Conservation (phyloP, 2,113 vertebrate genomes). For the Promerops cafer region DNA sequence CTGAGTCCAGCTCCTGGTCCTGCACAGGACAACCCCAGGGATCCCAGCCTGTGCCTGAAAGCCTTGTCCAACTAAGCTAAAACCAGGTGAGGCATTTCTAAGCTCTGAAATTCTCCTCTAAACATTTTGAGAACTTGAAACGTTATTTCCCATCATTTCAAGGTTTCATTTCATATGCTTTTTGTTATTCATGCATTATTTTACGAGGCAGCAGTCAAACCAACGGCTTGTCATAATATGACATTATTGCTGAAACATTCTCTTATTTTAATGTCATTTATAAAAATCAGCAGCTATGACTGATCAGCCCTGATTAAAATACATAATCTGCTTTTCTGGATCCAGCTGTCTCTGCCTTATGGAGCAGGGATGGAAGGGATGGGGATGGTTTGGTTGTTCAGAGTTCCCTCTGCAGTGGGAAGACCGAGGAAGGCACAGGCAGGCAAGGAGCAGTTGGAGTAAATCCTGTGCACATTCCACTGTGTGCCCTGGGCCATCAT, state of each 20-base stretch:
- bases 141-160: not conserved
- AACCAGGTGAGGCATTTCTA: not conserved
- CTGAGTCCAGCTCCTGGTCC: not conserved
- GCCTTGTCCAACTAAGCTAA: not conserved
- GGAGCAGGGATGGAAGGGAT: not conserved
- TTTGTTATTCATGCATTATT: constrained; percentile 17
- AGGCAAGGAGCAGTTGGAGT: fast-evolving
- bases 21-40: not conserved
- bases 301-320: constrained; percentile 1
- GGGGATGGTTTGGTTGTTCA: not conserved
- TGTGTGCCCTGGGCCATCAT: not conserved
- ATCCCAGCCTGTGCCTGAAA: not conserved
- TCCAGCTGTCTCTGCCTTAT: not conserved
- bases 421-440: fast-evolving
- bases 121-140: not conserved
- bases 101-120: not conserved
- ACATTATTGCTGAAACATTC: constrained; percentile 10
- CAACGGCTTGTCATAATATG: constrained; percentile 16
- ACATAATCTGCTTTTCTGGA: not conserved
- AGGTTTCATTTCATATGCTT: not conserved
- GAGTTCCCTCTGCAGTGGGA: too few relatives aligned
- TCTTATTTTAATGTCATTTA: constrained; percentile 30
- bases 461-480: fast-evolving
- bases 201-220: constrained; percentile 1
- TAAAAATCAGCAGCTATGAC: constrained; percentile 12